Evolutionary conservation across 2,888 invertebrate genomes (phyloP), one percentile per base, ranked within the genome.

Genomic region (Drosophila heteroneura): DNA sequence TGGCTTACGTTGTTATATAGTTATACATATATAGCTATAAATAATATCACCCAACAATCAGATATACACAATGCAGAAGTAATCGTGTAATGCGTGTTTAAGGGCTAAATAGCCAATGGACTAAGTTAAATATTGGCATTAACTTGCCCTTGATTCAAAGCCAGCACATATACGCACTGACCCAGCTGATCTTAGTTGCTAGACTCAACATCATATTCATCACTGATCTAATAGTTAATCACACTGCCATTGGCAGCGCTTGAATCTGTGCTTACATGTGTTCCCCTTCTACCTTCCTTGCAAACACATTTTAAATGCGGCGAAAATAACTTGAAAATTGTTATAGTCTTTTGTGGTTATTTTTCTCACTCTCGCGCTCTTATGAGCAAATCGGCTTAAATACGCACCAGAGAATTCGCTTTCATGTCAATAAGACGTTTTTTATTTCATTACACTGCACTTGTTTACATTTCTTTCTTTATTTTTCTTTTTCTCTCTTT

Each of bases 371-470:
- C 39, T 47, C n/a, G 49, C 33, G 37, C 52, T 28, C 53, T 49
- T 35, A 30, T 28, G 41, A 44, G 39, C 51, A 85, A 88, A 88
- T 88, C 83, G 85, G 85, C 88, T 88, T 85, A 81, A 67, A 70
- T 63, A 79, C 76, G 69, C 68, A 75, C 66, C 58, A 64, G 79
- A 76, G 77, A 85, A 87, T 85, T 87, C 81, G 75, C 83, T 85
- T 85, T 87, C 79, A 81, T 70, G 76, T 78, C 70, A 63, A 53
- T 64, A 65, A 65, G 60, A 72, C 56, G 69, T 75, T 79, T 2
- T 77, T 85, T 84, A 85, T 81, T 87, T 84, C 81, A 82, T 82
- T 76, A 74, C 57, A 60, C 58, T 74, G 79, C 76, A 82, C 72
- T 82, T 82, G 75, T 81, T 84, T 84, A 75, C 64, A 51, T 61